Evolutionary conservation across 2,888 invertebrate genomes (phyloP), one percentile per base, ranked within the genome.

Genomic region (Plusia festucae): DNA sequence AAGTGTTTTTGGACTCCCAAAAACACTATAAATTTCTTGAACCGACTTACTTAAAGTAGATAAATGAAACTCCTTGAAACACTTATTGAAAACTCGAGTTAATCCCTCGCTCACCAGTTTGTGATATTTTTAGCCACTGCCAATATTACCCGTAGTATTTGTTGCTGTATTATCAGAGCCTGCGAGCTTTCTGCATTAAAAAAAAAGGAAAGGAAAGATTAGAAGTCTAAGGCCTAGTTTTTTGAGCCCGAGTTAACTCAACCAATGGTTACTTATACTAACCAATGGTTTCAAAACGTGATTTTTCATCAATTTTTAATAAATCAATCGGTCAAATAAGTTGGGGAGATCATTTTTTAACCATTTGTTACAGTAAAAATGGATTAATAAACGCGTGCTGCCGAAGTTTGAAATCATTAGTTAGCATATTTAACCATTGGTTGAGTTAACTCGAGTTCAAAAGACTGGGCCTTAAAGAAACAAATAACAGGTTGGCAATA

Each of bases 201-300:
- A 44, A 27, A 40, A 9, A 46, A n/a, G n/a, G n/a, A n/a, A n/a
- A n/a, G n/a, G 54, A 58, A 68, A 60, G 16, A 46, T 4, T 40
- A 15, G 15, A n/a, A 1, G n/a, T 40, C 2, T 9, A 34, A 9
- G 34, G n/a, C n/a, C n/a, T n/a, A n/a, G n/a, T n/a, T n/a, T n/a
- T n/a, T n/a, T n/a, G n/a, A n/a, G n/a, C n/a, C n/a, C n/a, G n/a
- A n/a, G n/a, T n/a, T n/a, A n/a, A n/a, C n/a, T n/a, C n/a, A n/a
- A n/a, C n/a, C n/a, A 34, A 24, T 27, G 5, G 0, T 27, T 27
- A 27, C 27, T 7, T n/a, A n/a, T n/a, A n/a, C n/a, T n/a, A n/a
- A n/a, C n/a, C n/a, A n/a, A n/a, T n/a, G n/a, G n/a, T n/a, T n/a
- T n/a, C n/a, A n/a, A n/a, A n/a, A n/a, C n/a, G n/a, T n/a, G n/a